phyloP scores from a whole-genome alignment of 1,140 invertebrate species.

The Campoletis sonorensis region DNA sequence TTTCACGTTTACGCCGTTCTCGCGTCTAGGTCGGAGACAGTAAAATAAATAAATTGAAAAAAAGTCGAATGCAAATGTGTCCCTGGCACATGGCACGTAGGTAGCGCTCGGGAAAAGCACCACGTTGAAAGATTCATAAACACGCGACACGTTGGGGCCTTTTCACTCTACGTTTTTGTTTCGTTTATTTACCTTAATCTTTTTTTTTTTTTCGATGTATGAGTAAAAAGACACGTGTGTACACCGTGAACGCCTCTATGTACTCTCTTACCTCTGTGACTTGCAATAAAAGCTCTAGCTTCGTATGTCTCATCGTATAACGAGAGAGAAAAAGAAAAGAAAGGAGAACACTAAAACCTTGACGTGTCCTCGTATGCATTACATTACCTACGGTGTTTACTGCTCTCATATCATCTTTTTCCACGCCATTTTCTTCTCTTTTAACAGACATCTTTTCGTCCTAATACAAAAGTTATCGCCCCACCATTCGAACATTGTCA shows the following conservation, averaged over 20 bases:
- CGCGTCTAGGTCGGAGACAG: not conserved
- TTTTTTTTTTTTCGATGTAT: not conserved
- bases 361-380: slow-evolving; percentile 14
- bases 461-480: not conserved
- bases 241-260: not conserved
- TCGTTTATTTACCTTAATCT: too few species aligned
- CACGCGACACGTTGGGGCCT: not conserved
- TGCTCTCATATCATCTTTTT: slow-evolving; percentile 22
- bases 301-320: not conserved
- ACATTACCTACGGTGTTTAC: slow-evolving; percentile 32
- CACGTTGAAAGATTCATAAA: slow-evolving; percentile 9
- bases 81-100: not conserved
- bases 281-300: slow-evolving; percentile 1
- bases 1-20: not conserved
- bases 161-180: not conserved
- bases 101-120: not conserved
- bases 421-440: slow-evolving; percentile 8
- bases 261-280: not conserved
- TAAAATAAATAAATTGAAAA: slow-evolving; percentile 10
- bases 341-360: slow-evolving; percentile 22
- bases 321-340: not conserved
- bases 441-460: not conserved
- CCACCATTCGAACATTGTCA: too few species aligned
- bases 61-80: slow-evolving; percentile 5
- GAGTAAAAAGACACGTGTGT: not conserved